Base-by-base conservation (phyloP, 2,888 invertebrate species). In the Clunio marinus region DNA sequence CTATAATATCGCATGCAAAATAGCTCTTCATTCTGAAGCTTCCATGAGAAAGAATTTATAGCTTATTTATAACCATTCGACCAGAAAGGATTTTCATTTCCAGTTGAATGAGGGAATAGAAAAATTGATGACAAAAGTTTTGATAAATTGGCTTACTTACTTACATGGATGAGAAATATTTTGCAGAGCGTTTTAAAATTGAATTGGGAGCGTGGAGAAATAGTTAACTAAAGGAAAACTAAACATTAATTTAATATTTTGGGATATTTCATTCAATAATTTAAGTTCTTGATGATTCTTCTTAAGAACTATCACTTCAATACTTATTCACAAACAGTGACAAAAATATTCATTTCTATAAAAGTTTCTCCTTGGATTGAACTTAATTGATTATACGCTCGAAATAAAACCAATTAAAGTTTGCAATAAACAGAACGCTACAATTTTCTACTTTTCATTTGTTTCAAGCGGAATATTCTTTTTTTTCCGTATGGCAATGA, bases 21-120 rank as follows among this genome's bases (percentile, higher is more conserved):
- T n/a, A n/a, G n/a, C n/a, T n/a, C n/a, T n/a, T n/a, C n/a, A n/a
- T 15, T 41, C 15, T 41, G 41, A 41, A 5, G 41, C 10, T 41
- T 15, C n/a, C n/a, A n/a, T n/a, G n/a, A 15, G 41, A 41, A 10
- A 10, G 41, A 15, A 41, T 41, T 41, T 41, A 41, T 41, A n/a
- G 41, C 41, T 41, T 41, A 41, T 41, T 41, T 41, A 41, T 41
- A 41, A 15, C 15, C 41, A 41, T n/a, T n/a, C 41, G 41, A n/a
- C 41, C 41, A 41, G 41, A 41, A 41, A 41, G 41, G 41, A 41
- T n/a, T n/a, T n/a, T n/a, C n/a, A n/a, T n/a, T n/a, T n/a, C n/a
- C n/a, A n/a, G n/a, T n/a, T n/a, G n/a, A n/a, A n/a, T n/a, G n/a
- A 41, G 41, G n/a, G 41, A 41, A 10, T 10, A 10, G 10, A 15